A percentile compares a stretch with the other conserved stretches of the same genome.
phyloP scores from a whole-genome alignment of 2,888 invertebrate species.

The Stramonita haemastoma region DNA sequence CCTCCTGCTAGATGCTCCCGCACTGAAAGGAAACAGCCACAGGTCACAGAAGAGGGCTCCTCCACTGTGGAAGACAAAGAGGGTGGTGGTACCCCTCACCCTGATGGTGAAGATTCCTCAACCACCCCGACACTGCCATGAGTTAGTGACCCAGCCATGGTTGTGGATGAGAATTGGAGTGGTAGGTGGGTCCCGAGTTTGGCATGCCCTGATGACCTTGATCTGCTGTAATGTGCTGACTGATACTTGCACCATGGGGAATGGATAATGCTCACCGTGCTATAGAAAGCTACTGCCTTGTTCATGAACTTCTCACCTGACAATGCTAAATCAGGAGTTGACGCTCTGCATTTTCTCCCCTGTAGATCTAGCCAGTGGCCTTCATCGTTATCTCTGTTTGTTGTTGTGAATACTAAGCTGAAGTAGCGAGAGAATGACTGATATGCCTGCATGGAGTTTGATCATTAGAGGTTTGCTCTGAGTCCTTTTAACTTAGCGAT shows the following conservation, averaged over 20 bases:
- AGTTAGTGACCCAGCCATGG: conserved; percentile 10
- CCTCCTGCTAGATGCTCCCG: conserved; percentile 38
- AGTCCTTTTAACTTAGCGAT: neutral
- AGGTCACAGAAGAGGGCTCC: conserved; percentile 57
- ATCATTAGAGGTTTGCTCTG: neutral
- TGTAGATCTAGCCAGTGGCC: neutral
- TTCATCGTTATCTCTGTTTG: neutral
- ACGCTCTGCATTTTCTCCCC: too few relatives aligned
- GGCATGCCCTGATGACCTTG: conserved; percentile 32
- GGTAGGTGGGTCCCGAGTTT: conserved; percentile 28
- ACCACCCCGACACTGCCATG: conserved; percentile 38
- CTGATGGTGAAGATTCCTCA: conserved; percentile 20
- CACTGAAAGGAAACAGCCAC: conserved; percentile 56
- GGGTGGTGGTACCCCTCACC: conserved; percentile 61
- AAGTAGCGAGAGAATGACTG: neutral
- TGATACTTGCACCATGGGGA: neutral
- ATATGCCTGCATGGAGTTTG: conserved; percentile 23
- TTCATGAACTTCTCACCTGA: conserved; percentile 5
- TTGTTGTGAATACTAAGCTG: neutral
- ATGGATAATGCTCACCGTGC: neutral
- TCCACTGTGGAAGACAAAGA: conserved; percentile 57
- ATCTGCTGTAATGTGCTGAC: conserved; percentile 17
- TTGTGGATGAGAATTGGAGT: neutral
- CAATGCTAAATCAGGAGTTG: too few relatives aligned
- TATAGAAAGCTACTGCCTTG: neutral